phyloP scores from a whole-genome alignment of 1,140 invertebrate genomes.

The Tetramorium alpestre region DNA sequence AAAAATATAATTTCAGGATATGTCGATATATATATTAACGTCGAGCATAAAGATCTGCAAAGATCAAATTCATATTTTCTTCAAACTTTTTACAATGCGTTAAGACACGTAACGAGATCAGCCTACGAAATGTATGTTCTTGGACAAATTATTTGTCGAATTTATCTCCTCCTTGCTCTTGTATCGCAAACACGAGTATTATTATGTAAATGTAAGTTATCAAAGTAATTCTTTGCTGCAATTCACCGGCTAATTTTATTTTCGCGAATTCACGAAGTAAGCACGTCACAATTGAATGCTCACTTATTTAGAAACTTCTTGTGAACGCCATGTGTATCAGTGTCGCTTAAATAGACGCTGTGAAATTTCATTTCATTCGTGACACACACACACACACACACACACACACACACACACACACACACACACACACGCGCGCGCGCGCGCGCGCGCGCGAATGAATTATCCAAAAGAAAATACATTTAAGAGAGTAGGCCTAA shows the following conservation, averaged over 20 bases:
- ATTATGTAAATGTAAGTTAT: conserved; percentile 12
- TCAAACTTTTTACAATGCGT: conserved; percentile 1
- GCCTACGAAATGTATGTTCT: not conserved
- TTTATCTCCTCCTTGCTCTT: not conserved
- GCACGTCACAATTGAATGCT: not conserved
- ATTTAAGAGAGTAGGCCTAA: conserved; percentile 41
- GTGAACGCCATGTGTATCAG: not conserved
- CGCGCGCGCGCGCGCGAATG: not conserved
- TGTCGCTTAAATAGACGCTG: conserved; percentile 21
- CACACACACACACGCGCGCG: not conserved
- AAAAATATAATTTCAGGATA: conserved; percentile 82
- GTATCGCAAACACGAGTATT: not conserved
- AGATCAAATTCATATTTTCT: not conserved
- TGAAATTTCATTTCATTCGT: conserved; percentile 7
- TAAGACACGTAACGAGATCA: not conserved
- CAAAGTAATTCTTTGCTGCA: not conserved
- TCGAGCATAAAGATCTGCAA: conserved; percentile 53
- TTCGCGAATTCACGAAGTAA: not conserved
- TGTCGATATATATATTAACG: conserved; percentile 68
- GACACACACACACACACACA: not conserved
- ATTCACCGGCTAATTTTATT: conserved; percentile 10
- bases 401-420: not conserved
- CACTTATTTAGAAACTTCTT: not conserved
- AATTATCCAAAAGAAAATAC: conserved; percentile 35
- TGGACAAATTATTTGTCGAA: not conserved